Conservation (phyloP, 1,140 invertebrate genomes). For the Cheumatopsyche charites region DNA sequence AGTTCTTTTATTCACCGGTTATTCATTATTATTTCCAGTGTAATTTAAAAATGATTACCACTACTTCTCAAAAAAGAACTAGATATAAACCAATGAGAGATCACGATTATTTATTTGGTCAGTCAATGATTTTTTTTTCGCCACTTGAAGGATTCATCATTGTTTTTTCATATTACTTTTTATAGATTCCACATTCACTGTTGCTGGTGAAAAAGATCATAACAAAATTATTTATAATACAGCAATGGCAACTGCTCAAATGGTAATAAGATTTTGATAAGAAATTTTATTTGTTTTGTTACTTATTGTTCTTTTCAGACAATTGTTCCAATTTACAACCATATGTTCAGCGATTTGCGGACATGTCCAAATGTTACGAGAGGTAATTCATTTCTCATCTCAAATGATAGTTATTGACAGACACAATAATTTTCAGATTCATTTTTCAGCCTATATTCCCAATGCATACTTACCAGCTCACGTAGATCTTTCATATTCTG, state of each 20-base stretch:
- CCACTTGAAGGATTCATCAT: too few species aligned
- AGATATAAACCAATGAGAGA: slow-evolving; percentile 30
- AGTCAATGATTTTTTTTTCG: neutral
- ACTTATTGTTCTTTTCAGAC: slow-evolving; percentile 14
- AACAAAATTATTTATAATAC: slow-evolving; percentile 25
- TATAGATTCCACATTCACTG: slow-evolving; percentile 25
- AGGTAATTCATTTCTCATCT: neutral
- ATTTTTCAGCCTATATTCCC: slow-evolving; percentile 27
- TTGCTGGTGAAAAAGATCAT: slow-evolving; percentile 34
- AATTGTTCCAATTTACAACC: slow-evolving; percentile 17
- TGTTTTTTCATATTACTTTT: neutral
- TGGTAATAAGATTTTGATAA: slow-evolving; percentile 5
- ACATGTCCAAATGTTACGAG: slow-evolving; percentile 19
- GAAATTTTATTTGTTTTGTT: neutral
- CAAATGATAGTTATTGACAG: neutral
- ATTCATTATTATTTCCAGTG: too few species aligned
- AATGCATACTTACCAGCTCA: slow-evolving; percentile 28
- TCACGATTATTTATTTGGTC: slow-evolving; percentile 36
- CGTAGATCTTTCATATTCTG: slow-evolving; percentile 25
- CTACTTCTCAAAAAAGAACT: neutral
- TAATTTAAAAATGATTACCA: neutral
- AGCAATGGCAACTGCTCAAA: slow-evolving; percentile 19
- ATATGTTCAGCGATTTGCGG: slow-evolving; percentile 30
- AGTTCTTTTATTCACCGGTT: too few species aligned
- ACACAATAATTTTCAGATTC: neutral